phyloP scores from a whole-genome alignment of 1,140 invertebrate genomes.

The Phortica variegata region DNA sequence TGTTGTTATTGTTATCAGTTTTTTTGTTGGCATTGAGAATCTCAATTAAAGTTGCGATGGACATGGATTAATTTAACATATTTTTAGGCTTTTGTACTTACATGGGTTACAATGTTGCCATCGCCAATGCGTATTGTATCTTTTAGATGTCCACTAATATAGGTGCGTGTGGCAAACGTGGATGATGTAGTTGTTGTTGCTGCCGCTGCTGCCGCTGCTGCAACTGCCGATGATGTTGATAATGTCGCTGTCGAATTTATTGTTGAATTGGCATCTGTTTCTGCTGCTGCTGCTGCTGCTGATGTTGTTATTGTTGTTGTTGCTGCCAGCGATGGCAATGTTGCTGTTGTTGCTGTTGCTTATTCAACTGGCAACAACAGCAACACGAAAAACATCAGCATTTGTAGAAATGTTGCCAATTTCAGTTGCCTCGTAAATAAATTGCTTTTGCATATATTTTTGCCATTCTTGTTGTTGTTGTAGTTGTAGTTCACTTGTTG shows the following conservation, averaged over 20 bases:
- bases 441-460: too few species aligned
- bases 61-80: too few species aligned
- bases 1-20: too few species aligned
- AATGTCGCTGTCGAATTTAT: conserved; percentile 1
- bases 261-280: conserved; percentile 20
- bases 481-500: conserved; percentile 30
- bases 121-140: conserved; percentile 45
- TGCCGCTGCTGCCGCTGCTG: conserved; percentile 7
- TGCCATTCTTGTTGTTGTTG: conserved; percentile 11
- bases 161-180: not conserved
- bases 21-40: too few species aligned
- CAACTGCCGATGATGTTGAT: not conserved
- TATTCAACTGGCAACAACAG: conserved; percentile 28
- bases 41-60: too few species aligned
- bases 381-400: conserved; percentile 14
- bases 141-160: conserved; percentile 26
- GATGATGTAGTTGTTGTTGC: conserved; percentile 1
- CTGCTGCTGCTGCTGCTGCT: conserved; percentile 21
- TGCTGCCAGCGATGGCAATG: conserved; percentile 25
- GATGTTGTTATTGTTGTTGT: conserved; percentile 61
- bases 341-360: conserved; percentile 61
- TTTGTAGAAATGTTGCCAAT: conserved; percentile 7
- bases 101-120: conserved; percentile 42
- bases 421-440: too few species aligned
- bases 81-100: too few species aligned